Evolutionary conservation across 2,113 vertebrate genomes (phyloP).

Genomic region (Hippocampus comes): DNA sequence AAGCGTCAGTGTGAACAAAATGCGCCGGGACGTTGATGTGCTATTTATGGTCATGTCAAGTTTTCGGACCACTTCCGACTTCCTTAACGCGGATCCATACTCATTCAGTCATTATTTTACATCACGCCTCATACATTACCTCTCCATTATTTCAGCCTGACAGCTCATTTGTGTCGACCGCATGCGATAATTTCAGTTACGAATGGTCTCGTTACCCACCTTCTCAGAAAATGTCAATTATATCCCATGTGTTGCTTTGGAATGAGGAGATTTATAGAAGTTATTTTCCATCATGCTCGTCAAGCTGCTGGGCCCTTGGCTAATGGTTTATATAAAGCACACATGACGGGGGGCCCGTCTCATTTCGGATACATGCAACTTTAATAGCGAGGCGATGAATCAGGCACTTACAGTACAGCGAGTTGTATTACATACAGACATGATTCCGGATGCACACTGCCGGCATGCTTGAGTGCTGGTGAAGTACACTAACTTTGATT

Average conservation of each 20-base stretch:
- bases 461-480: constrained; percentile 42
- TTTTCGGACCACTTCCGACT: background rate
- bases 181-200: constrained; percentile 17
- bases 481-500: constrained; percentile 40
- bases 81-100: constrained; percentile 8
- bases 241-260: constrained; percentile 15
- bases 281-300: constrained; percentile 19
- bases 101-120: constrained; percentile 21
- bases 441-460: constrained; percentile 31
- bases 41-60: background rate
- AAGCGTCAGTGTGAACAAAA: background rate
- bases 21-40: background rate
- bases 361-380: constrained; percentile 45
- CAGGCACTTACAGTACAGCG: constrained; percentile 41
- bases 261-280: constrained; percentile 10
- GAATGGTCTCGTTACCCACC: constrained; percentile 32
- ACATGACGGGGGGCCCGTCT: constrained; percentile 34
- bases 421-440: constrained; percentile 51
- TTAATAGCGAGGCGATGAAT: constrained; percentile 57
- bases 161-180: constrained; percentile 16
- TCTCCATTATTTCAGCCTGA: constrained; percentile 17
- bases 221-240: constrained; percentile 15
- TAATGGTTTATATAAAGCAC: constrained; percentile 33
- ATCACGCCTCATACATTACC: constrained; percentile 1
- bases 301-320: constrained; percentile 10